Conservation (phyloP, 2,888 invertebrate genomes). For the Tetragonula carbonaria region DNA sequence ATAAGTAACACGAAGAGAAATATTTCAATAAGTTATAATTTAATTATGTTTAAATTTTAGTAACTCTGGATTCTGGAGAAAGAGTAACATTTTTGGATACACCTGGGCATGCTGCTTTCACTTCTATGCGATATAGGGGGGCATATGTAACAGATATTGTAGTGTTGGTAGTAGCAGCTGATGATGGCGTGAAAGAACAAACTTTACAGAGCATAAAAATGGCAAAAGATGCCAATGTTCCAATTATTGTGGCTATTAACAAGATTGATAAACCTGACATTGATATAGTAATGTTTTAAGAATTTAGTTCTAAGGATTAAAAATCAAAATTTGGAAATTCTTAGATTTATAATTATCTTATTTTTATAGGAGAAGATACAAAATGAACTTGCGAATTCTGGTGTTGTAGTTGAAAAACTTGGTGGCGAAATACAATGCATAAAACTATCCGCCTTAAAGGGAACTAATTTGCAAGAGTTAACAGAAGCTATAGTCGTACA, state of each 20-base stretch:
- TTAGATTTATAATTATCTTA: slow-evolving; percentile 1
- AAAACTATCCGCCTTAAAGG: slow-evolving; percentile 95
- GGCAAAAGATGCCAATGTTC: slow-evolving; percentile 93
- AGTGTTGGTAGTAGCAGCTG: slow-evolving; percentile 98
- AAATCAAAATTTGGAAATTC: neutral
- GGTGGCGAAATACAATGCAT: slow-evolving; percentile 97
- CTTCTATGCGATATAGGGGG: slow-evolving; percentile 97
- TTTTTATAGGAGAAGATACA: slow-evolving; percentile 89
- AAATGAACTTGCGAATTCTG: slow-evolving; percentile 90
- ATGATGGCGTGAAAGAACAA: slow-evolving; percentile 99
- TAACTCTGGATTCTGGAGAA: slow-evolving; percentile 88
- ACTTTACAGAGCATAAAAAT: slow-evolving; percentile 95
- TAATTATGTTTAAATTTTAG: slow-evolving; percentile 80
- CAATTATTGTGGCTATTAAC: slow-evolving; percentile 98
- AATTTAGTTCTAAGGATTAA: neutral
- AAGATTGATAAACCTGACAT: slow-evolving; percentile 98
- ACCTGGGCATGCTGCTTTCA: slow-evolving; percentile 99
- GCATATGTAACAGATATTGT: slow-evolving; percentile 97
- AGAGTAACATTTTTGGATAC: slow-evolving; percentile 98
- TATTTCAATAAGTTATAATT: neutral
- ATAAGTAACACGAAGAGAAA: neutral
- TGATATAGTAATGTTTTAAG: slow-evolving; percentile 88
- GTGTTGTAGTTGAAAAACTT: slow-evolving; percentile 92
- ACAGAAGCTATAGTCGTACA: slow-evolving; percentile 93
- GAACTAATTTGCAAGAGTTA: slow-evolving; percentile 90